Conservation (phyloP, 53 echinoderm and acorn worm genomes). For the Stichopus horrens region DNA sequence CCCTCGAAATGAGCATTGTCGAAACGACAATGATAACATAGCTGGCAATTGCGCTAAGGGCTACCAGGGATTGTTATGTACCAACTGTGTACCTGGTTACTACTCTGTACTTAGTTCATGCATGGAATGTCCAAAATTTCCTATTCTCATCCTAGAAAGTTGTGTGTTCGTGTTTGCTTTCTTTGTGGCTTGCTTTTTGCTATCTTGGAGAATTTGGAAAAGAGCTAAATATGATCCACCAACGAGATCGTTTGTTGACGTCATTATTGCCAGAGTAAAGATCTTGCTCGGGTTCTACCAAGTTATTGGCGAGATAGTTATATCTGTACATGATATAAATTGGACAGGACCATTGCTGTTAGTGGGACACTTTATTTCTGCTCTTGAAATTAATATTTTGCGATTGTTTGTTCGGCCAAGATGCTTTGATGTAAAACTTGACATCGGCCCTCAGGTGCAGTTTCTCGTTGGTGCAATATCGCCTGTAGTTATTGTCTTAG, state of each 20-base stretch:
- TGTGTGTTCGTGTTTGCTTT: not conserved
- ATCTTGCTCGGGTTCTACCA: constrained; percentile 38
- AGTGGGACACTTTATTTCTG: not conserved
- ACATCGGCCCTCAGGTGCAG: not conserved
- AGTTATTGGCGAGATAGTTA: constrained; percentile 23
- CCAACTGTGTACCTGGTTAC: constrained; percentile 10
- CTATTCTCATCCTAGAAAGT: not conserved
- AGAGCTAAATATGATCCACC: not conserved
- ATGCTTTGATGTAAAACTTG: not conserved
- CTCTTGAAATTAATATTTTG: not conserved
- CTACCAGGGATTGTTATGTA: constrained; percentile 28
- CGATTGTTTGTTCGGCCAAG: not conserved
- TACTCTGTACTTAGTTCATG: constrained; percentile 8
- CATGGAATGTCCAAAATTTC: not conserved
- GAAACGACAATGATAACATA: constrained; percentile 13
- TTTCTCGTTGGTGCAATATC: constrained; percentile 8
- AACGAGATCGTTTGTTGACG: not conserved
- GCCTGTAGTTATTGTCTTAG: not conserved
- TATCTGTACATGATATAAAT: constrained; percentile 7
- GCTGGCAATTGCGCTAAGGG: not conserved
- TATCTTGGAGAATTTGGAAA: not conserved
- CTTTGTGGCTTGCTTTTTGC: not conserved
- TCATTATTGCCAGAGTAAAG: constrained; percentile 12
- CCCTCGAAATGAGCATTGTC: not conserved
- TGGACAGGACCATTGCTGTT: not conserved